These are phyloP conservation scores for Microctenopoma lineatum DNA, from an alignment of 2,797 vertebrate species.

Conservation along the genomic window DNA sequence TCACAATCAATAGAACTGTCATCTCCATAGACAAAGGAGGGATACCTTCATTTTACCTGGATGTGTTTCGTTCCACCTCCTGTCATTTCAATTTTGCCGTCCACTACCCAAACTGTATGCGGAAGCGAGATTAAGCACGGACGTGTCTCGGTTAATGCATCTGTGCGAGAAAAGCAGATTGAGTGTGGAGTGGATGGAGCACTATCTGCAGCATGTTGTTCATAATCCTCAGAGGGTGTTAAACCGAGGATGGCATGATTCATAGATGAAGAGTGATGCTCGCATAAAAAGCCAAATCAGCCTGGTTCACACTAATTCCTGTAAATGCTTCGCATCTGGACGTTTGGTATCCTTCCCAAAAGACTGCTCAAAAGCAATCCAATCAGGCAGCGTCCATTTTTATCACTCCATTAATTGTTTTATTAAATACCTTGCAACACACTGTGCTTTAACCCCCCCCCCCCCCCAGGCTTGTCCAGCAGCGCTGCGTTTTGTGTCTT, in stretches of 20 bases:
- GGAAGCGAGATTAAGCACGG: constrained; percentile 45
- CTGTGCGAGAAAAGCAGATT: constrained; percentile 35
- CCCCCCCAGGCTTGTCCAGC: constrained; percentile 17
- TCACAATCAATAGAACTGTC: constrained; percentile 48
- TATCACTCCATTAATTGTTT: not conserved
- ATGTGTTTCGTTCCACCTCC: constrained; percentile 33
- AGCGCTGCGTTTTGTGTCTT: constrained; percentile 1
- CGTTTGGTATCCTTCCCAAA: not conserved
- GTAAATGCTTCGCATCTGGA: constrained; percentile 2
- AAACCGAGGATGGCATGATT: constrained; percentile 37
- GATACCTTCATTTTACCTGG: constrained; percentile 53
- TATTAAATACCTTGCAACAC: not conserved
- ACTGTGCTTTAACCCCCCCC: not conserved
- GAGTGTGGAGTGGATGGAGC: constrained; percentile 31
- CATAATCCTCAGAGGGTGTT: constrained; percentile 40
- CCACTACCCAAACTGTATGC: not conserved
- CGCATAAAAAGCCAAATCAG: constrained; percentile 9
- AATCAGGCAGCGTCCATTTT: constrained; percentile 5
- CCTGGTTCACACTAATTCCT: constrained; percentile 19
- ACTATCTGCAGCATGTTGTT: constrained; percentile 35
- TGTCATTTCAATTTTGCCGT: constrained; percentile 52
- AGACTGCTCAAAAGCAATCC: constrained; percentile 8
- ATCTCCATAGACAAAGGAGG: constrained; percentile 36
- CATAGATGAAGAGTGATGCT: constrained; percentile 15
- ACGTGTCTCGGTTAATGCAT: constrained; percentile 40